phyloP scores from a whole-genome alignment of 2,113 vertebrate genomes.

The Oryzias melastigma region DNA sequence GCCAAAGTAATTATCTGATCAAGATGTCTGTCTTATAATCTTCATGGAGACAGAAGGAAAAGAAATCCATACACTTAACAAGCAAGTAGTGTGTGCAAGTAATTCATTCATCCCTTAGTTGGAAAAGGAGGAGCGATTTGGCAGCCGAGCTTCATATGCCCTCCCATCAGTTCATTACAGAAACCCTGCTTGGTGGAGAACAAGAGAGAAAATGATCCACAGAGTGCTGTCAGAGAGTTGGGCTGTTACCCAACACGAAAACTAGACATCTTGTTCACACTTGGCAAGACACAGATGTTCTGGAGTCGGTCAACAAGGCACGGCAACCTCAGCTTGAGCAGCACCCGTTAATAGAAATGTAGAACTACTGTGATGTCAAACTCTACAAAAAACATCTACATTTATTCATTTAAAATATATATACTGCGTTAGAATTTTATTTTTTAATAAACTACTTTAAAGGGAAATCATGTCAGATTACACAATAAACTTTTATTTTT shows the following conservation, averaged over 20 bases:
- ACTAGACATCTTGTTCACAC: slow-evolving; percentile 63
- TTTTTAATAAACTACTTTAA: no score
- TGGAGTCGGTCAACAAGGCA: slow-evolving; percentile 27
- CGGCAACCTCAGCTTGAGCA: slow-evolving; percentile 7
- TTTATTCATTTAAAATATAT: no score
- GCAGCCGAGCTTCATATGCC: slow-evolving; percentile 63
- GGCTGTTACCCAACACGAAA: slow-evolving; percentile 51
- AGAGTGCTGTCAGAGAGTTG: slow-evolving; percentile 39
- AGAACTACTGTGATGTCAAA: no score
- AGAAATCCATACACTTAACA: slow-evolving; percentile 39
- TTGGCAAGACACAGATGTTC: slow-evolving; percentile 56
- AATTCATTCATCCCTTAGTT: slow-evolving; percentile 65
- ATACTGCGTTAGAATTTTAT: no score
- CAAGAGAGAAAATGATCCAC: slow-evolving; percentile 45
- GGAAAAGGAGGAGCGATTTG: slow-evolving; percentile 62
- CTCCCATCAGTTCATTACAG: slow-evolving; percentile 68
- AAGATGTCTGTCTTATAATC: slow-evolving; percentile 64
- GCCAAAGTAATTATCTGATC: slow-evolving; percentile 68
- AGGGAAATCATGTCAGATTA: no score
- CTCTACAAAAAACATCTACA: no score
- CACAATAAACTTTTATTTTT: no score
- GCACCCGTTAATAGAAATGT: no score
- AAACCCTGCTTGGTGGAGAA: slow-evolving; percentile 60
- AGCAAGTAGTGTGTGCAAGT: slow-evolving; percentile 59
- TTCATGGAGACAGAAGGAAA: slow-evolving; percentile 56